Conservation (phyloP, 1,140 invertebrate genomes). For the Caerostris extrusa region DNA sequence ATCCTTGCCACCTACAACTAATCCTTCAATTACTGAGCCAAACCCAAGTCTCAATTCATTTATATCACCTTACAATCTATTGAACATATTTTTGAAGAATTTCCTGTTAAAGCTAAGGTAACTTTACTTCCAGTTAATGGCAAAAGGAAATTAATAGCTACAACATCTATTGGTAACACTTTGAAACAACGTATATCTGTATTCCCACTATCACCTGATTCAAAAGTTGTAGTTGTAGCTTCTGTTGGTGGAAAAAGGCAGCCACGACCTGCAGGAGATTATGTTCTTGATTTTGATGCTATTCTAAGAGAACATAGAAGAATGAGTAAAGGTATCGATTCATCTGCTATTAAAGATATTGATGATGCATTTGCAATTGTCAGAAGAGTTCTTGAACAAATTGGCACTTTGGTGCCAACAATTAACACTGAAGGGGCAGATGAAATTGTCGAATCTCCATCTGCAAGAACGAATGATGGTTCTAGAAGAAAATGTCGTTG, state of each 20-base stretch:
- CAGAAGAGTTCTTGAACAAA: slow-evolving; percentile 45
- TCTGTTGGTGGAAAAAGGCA: background rate
- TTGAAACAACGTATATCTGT: background rate
- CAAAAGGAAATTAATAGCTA: slow-evolving; percentile 21
- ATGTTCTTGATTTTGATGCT: too few species aligned
- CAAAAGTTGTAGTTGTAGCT: background rate
- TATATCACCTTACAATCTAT: background rate
- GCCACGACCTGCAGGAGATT: background rate
- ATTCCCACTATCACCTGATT: too few species aligned
- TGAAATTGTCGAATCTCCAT: background rate
- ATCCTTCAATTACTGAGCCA: too few species aligned
- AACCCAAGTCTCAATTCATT: too few species aligned
- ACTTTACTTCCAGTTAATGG: background rate
- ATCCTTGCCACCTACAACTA: too few species aligned
- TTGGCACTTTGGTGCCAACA: background rate
- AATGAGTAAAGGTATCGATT: background rate
- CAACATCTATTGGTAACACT: slow-evolving; percentile 11
- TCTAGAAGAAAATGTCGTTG: background rate
- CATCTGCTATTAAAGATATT: background rate
- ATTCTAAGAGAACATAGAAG: background rate
- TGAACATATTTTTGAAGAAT: background rate
- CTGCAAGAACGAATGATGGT: background rate
- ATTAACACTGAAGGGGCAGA: background rate
- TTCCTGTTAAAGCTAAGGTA: slow-evolving; percentile 59
- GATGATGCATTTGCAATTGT: slow-evolving; percentile 54